A percentile compares a stretch with the other conserved stretches of the same genome.
These are phyloP conservation scores for Caenorhabditis remanei DNA, from an alignment of 1,140 invertebrate genomes.

Conservation along the genomic window DNA sequence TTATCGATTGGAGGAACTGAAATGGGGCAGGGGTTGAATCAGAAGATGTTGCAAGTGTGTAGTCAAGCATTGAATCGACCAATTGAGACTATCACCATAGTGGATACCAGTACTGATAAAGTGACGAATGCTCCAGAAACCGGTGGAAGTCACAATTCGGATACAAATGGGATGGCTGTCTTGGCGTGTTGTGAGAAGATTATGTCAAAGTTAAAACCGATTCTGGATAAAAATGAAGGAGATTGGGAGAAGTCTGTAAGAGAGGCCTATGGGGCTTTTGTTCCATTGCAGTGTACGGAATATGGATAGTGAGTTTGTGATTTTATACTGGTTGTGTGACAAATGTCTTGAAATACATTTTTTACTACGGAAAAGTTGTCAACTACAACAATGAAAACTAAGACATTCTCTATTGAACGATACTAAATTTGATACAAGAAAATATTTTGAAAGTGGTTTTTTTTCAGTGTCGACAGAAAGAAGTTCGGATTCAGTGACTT, in stretches of 20 bases:
- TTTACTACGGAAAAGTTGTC: too few species aligned
- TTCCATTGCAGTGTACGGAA: constrained; percentile 66
- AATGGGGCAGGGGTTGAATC: constrained; percentile 73
- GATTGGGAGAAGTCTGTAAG: constrained; percentile 88
- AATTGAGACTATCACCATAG: constrained; percentile 86
- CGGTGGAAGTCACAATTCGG: constrained; percentile 89
- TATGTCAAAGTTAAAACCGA: constrained; percentile 84
- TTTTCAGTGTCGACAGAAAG: constrained; percentile 59
- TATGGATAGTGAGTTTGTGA: constrained; percentile 61
- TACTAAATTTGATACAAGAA: too few species aligned
- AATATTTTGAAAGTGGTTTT: neutral
- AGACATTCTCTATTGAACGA: too few species aligned
- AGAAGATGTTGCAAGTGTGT: constrained; percentile 66
- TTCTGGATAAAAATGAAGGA: constrained; percentile 84
- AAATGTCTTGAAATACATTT: too few species aligned
- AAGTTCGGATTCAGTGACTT: constrained; percentile 17
- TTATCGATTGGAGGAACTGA: constrained; percentile 72
- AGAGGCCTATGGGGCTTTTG: constrained; percentile 78
- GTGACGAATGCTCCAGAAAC: constrained; percentile 92
- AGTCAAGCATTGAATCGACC: constrained; percentile 80
- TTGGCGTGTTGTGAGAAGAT: constrained; percentile 81
- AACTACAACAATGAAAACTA: too few species aligned
- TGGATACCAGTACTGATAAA: constrained; percentile 90
- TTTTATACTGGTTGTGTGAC: neutral
- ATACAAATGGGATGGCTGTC: constrained; percentile 93